These are phyloP conservation scores for Pediacus dermestoides DNA, from an alignment of 2,888 invertebrate genomes.

Conservation along the genomic window DNA sequence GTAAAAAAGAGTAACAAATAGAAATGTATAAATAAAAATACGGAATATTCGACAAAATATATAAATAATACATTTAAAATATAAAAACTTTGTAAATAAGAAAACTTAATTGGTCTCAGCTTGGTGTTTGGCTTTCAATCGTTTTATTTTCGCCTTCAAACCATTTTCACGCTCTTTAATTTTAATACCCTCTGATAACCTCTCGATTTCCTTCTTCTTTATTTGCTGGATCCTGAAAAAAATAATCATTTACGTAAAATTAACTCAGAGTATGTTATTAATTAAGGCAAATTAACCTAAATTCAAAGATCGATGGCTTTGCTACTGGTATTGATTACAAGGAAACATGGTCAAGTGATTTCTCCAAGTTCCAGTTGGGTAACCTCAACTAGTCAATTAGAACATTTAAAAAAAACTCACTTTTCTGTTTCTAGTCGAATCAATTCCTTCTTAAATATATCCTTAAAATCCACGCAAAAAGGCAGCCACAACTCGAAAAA, in stretches of 20 bases:
- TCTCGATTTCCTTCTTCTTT: constrained; percentile 56
- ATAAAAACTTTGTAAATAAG: constrained; percentile 10
- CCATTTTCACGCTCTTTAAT: constrained; percentile 64
- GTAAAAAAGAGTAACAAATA: constrained; percentile 25
- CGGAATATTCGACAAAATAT: constrained; percentile 28
- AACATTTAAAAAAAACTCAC: constrained; percentile 56
- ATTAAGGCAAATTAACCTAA: too few relatives aligned
- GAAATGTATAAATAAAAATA: constrained; percentile 23
- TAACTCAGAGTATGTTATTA: not conserved
- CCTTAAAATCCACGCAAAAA: constrained; percentile 92
- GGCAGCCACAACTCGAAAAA: constrained; percentile 87
- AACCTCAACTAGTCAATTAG: too few relatives aligned
- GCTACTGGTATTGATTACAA: too few relatives aligned
- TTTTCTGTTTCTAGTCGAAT: constrained; percentile 78
- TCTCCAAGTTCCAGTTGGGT: not conserved
- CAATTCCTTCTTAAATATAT: constrained; percentile 91
- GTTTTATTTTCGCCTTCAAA: constrained; percentile 62
- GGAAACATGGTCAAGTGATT: not conserved
- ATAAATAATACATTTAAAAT: constrained; percentile 18
- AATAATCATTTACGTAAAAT: constrained; percentile 17
- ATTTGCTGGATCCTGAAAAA: constrained; percentile 59
- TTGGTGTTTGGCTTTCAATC: constrained; percentile 46
- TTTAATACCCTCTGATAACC: constrained; percentile 51
- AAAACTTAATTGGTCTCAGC: constrained; percentile 23
- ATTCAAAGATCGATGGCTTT: too few relatives aligned